Conservation (phyloP, 2,888 invertebrate genomes). For the Nemotelus nigrinus region DNA sequence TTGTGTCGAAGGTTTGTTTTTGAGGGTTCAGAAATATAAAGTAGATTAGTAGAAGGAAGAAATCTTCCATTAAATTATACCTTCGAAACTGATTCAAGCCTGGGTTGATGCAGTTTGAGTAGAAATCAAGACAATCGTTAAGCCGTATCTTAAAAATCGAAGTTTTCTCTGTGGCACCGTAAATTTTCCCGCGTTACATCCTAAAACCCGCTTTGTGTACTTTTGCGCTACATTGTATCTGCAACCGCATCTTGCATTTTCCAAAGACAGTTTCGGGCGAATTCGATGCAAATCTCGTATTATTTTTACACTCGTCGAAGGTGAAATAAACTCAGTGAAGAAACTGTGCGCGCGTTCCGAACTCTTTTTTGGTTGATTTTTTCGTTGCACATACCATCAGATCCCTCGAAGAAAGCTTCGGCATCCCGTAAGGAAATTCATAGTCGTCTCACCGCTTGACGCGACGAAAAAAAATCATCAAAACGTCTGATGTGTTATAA, state of each 20-base stretch:
- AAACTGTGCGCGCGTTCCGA: slow-evolving; percentile 26
- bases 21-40: slow-evolving; percentile 28
- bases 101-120: not conserved
- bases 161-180: not conserved
- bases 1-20: slow-evolving; percentile 38
- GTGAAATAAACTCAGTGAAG: slow-evolving; percentile 19
- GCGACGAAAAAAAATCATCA: not conserved
- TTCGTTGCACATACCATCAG: slow-evolving; percentile 21
- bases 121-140: not conserved
- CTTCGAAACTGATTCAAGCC: not conserved
- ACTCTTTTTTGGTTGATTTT: not conserved
- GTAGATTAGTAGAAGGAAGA: slow-evolving; percentile 14
- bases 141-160: not conserved
- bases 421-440: not conserved
- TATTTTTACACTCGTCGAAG: slow-evolving; percentile 14
- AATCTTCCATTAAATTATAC: not conserved
- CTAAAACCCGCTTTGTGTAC: too few relatives aligned
- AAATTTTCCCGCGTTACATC: too few relatives aligned
- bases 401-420: slow-evolving; percentile 24
- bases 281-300: slow-evolving; percentile 10
- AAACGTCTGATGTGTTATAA: not conserved
- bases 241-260: not conserved
- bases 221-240: not conserved
- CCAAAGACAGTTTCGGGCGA: slow-evolving; percentile 16
- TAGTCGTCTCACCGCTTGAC: not conserved